Evolutionary conservation across 2,113 vertebrate genomes (phyloP), one percentile per base, ranked within the genome.

Genomic region (Daboia siamensis): DNA sequence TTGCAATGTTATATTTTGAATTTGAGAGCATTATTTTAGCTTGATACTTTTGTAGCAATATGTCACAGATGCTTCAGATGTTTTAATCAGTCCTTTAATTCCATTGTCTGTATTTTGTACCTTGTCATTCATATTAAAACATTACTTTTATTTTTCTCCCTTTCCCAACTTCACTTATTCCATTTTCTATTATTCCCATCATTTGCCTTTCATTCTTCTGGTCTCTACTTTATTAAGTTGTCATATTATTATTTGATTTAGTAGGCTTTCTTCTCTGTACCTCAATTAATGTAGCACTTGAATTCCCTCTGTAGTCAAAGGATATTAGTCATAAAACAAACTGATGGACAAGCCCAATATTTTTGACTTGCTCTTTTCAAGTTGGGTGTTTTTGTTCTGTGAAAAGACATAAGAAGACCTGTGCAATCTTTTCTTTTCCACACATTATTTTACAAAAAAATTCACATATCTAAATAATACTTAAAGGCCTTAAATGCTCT

Each of bases 241-340:
- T 92, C 91, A 92, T 92, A 92, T 51, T 92, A 92, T 33, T 89
- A 89, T 92, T 84, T 89, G 69, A 92, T 84, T 54, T 57, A 59
- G 26, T 59, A 51, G 80, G 39, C 26, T 84, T 54, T 39, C 54
- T 85, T 48, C 87, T 92, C 56, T 56, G 39, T 55, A 89, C 87
- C 84, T 44, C 91, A 89, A 84, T 92, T 89, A 92, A 44, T 92
- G 87, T 48, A 85, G 44, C 91, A 92, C 91, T 92, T 92, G 84
- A 57, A 84, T 89, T 89, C 54, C 39, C 87, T 88, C 57, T 51
- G 54, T n/a, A 59, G 39, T 89, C 91, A 89, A 92, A 57, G 52
- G 91, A 48, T 84, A 20, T 89, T 80, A 89, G 64, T 89, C 33
- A 57, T 48, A 84, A 84, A 74, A 88, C n/a, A 88, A 85, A 84